phyloP scores from a whole-genome alignment of 1,140 invertebrate species.

The Archivesica marissinica region DNA sequence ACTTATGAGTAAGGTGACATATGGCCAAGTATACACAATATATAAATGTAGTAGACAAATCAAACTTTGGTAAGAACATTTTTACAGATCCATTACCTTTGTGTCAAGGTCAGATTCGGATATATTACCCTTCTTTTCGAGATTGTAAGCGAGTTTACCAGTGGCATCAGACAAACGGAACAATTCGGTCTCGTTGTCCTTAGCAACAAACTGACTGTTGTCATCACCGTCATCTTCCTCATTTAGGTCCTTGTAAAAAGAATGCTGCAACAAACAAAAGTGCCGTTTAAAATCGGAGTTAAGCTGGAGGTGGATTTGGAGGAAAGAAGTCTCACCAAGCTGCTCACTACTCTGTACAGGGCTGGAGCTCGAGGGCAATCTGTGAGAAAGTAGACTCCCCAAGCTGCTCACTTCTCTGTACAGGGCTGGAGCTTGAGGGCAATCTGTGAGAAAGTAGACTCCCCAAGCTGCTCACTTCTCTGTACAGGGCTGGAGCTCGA shows the following conservation, averaged over 20 bases:
- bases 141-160: slow-evolving; percentile 37
- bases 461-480: too few species aligned
- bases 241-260: slow-evolving; percentile 38
- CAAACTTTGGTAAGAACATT: neutral
- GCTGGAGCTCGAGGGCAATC: too few species aligned
- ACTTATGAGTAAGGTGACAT: too few species aligned
- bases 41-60: neutral
- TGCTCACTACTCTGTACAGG: too few species aligned
- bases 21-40: neutral
- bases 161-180: slow-evolving; percentile 58
- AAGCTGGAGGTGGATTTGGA: too few species aligned
- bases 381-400: too few species aligned
- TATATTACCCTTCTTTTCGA: slow-evolving; percentile 56
- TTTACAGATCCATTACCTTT: slow-evolving; percentile 28
- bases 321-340: too few species aligned
- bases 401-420: too few species aligned
- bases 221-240: slow-evolving; percentile 43
- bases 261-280: slow-evolving; percentile 36
- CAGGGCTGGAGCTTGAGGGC: too few species aligned
- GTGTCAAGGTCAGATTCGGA: slow-evolving; percentile 28
- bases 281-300: too few species aligned
- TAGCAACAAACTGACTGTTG: neutral
- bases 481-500: too few species aligned
- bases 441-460: too few species aligned
- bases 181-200: slow-evolving; percentile 24